Base-by-base conservation (phyloP, 2,113 vertebrate genomes). In the Brienomyrus brachyistius region DNA sequence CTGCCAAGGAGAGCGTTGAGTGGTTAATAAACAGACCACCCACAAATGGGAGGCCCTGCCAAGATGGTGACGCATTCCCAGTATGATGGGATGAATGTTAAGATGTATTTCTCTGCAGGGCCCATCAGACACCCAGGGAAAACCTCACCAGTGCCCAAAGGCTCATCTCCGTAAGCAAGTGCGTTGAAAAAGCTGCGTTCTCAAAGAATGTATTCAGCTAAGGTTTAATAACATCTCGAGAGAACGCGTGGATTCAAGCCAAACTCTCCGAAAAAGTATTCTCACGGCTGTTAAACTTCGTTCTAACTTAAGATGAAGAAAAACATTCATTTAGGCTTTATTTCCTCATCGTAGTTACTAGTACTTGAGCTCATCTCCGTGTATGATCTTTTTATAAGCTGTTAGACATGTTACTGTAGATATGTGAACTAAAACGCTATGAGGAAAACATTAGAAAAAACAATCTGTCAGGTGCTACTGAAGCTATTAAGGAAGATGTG, bases 21-120 rank as follows among this genome's bases (percentile, higher is more conserved):
- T 91, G 92, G 92, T 92, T 93, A 90, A 86, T 91, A 93, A 92
- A 90, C 92, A 91, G 94, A 90, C 94, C 94, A 93, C 93, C 91
- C 93, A 92, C 93, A 93, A 93, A 90, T 90, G 70, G 92, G 59
- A 51, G 88, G 91, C 84, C 89, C 88, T 93, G 94, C 94, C 94
- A 95, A 92, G 92, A 47, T 43, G 88, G 13, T 45, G 47, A 84
- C 40, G 86, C 66, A 51, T 89, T 43, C 86, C 90, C 86, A 91
- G 87, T 89, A 70, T 56, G 62, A 91, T 51, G 50, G 66, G 59
- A 35, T 91, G 90, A 86, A 91, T 91, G 48, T 87, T 91, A 87
- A 89, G 87, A 91, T 91, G 59, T 31, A 74, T 48, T 45, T 66
- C 59, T 77, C 47, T 31, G 13, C 80, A 19, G 45, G 51, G 59